phyloP scores from a whole-genome alignment of 2,888 invertebrate species.

The Dermolepida albohirtum region DNA sequence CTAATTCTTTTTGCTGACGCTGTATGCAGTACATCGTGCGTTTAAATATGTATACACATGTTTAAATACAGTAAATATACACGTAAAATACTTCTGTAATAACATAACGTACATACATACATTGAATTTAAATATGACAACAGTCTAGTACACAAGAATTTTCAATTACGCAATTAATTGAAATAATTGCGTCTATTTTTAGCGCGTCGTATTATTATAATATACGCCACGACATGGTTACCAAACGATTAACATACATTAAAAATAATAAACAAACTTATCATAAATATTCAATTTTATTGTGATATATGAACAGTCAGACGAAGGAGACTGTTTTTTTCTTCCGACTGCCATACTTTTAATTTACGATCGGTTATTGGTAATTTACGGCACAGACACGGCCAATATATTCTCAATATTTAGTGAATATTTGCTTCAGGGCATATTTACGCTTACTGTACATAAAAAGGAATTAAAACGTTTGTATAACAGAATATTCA shows the following conservation, averaged over 20 bases:
- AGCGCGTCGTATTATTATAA: constrained; percentile 2
- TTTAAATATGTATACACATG: too few species aligned
- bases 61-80: too few species aligned
- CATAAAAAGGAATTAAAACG: too few species aligned
- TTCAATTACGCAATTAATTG: constrained; percentile 35
- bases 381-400: constrained; percentile 20
- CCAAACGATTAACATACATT: constrained; percentile 16
- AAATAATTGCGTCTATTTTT: constrained; percentile 37
- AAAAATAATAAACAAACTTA: constrained; percentile 14
- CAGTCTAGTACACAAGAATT: constrained; percentile 11
- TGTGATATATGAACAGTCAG: neutral
- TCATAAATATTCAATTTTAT: constrained; percentile 21
- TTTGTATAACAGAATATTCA: too few species aligned
- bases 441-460: too few species aligned
- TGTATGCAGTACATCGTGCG: too few species aligned
- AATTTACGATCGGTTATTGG: constrained; percentile 32
- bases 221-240: constrained; percentile 4
- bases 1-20: too few species aligned
- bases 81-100: too few species aligned
- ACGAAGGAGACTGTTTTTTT: constrained; percentile 15
- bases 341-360: neutral
- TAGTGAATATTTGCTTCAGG: too few species aligned
- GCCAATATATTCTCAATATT: neutral
- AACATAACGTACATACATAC: too few species aligned
- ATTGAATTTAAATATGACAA: constrained; percentile 3